Evolutionary conservation across 2,888 invertebrate genomes (phyloP).

Genomic region (Allygus modestus): DNA sequence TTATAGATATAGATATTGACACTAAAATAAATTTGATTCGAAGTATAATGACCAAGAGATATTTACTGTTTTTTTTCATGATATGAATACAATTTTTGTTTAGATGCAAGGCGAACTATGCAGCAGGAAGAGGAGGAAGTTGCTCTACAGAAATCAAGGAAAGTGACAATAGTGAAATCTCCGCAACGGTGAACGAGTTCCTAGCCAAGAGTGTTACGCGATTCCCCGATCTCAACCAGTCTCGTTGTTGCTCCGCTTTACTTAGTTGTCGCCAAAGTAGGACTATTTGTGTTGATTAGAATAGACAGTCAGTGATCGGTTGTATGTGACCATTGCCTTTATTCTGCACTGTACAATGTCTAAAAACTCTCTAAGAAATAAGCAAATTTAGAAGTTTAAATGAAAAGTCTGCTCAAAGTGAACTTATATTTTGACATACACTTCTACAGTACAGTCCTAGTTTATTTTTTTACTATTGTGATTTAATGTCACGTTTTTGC

Average conservation of each 20-base stretch:
- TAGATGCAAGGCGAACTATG: constrained; percentile 36
- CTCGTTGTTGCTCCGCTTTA: not conserved
- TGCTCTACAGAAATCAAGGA: constrained; percentile 47
- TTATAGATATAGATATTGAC: too few species aligned
- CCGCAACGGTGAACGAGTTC: constrained; percentile 28
- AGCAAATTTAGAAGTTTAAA: too few species aligned
- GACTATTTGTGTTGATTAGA: not conserved
- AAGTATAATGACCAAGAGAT: too few species aligned
- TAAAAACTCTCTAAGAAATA: too few species aligned
- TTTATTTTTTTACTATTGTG: constrained; percentile 10
- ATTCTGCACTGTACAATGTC: too few species aligned
- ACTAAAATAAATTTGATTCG: too few species aligned
- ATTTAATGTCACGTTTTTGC: not conserved
- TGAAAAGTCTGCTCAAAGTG: not conserved
- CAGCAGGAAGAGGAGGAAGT: constrained; percentile 52
- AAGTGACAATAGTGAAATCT: constrained; percentile 59
- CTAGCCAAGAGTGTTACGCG: constrained; percentile 8
- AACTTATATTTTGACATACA: not conserved
- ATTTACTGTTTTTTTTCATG: too few species aligned
- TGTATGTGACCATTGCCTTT: not conserved
- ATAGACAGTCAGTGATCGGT: not conserved
- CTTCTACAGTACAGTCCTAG: not conserved
- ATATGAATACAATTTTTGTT: not conserved
- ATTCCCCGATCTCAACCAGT: constrained; percentile 1
- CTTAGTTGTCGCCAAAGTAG: constrained; percentile 17